These are phyloP conservation scores for Holocentrus rufus DNA, from an alignment of 2,797 vertebrate species.

Conservation along the genomic window DNA sequence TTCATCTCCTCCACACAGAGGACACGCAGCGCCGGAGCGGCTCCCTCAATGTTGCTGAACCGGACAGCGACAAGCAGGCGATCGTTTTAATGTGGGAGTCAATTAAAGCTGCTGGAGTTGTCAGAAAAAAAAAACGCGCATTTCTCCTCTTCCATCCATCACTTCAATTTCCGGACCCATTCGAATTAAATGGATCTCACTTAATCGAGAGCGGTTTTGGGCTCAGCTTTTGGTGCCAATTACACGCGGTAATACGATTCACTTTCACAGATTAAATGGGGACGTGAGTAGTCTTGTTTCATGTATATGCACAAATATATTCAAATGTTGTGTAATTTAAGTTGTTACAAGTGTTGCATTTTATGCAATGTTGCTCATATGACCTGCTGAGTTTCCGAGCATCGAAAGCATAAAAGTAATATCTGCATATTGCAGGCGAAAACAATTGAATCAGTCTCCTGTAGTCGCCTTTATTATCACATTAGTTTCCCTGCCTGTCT, in stretches of 20 bases:
- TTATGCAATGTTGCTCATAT: not conserved
- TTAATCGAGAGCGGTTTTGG: slow-evolving; percentile 14
- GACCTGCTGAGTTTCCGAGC: slow-evolving; percentile 10
- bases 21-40: slow-evolving; percentile 57
- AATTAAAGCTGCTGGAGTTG: slow-evolving; percentile 39
- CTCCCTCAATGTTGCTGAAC: slow-evolving; percentile 49
- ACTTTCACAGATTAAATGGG: slow-evolving; percentile 26
- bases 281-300: slow-evolving; percentile 26
- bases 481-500: slow-evolving; percentile 11
- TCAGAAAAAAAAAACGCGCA: not conserved
- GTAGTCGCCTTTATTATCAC: not conserved
- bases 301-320: not conserved
- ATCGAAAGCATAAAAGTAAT: no score
- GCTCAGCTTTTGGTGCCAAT: slow-evolving; percentile 24
- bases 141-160: slow-evolving; percentile 14
- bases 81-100: slow-evolving; percentile 15
- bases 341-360: not conserved
- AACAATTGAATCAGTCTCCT: not conserved
- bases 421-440: not conserved
- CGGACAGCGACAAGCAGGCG: slow-evolving; percentile 40
- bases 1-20: slow-evolving; percentile 48
- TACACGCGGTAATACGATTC: slow-evolving; percentile 9
- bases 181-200: slow-evolving; percentile 22
- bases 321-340: not conserved
- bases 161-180: slow-evolving; percentile 14